Percentiles rank a stretch among this genome's conserved stretches.
These are phyloP conservation scores for Girardinus metallicus DNA, from an alignment of 2,797 vertebrate genomes.

Conservation along the genomic window DNA sequence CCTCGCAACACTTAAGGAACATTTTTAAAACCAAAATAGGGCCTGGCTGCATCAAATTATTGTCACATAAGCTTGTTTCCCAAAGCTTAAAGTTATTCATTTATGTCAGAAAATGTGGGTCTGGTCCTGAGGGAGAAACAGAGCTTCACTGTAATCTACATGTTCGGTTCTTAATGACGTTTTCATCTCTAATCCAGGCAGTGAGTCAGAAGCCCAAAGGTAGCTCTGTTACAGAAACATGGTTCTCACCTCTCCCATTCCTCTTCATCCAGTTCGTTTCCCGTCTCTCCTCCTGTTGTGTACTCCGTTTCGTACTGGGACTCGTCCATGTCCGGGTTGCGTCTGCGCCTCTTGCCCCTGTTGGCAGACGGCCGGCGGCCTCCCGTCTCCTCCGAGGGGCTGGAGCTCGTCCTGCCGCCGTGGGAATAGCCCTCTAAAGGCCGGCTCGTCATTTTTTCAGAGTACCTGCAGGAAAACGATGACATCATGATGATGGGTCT, in stretches of 20 bases:
- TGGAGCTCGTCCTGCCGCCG: slow-evolving; percentile 74
- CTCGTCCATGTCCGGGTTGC: slow-evolving; percentile 85
- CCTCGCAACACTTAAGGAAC: not conserved
- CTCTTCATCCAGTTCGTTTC: slow-evolving; percentile 82
- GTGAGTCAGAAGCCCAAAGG: slow-evolving; percentile 9
- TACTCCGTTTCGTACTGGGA: slow-evolving; percentile 91
- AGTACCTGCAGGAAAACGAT: slow-evolving; percentile 65
- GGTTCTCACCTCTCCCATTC: slow-evolving; percentile 79
- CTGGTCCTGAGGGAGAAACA: slow-evolving; percentile 45
- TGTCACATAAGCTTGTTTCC: slow-evolving; percentile 25
- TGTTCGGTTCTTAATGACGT: slow-evolving; percentile 28
- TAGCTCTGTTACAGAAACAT: not conserved
- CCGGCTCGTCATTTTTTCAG: slow-evolving; percentile 63
- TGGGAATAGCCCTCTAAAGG: slow-evolving; percentile 67
- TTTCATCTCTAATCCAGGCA: slow-evolving; percentile 44
- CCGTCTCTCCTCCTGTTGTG: slow-evolving; percentile 88
- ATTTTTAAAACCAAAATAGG: slow-evolving; percentile 8
- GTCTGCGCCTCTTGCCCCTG: slow-evolving; percentile 77
- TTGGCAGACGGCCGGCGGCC: slow-evolving; percentile 78
- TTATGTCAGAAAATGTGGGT: slow-evolving; percentile 53
- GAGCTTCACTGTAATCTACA: slow-evolving; percentile 41
- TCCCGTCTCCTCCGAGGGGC: slow-evolving; percentile 77
- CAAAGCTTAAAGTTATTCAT: slow-evolving; percentile 33
- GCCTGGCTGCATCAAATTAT: slow-evolving; percentile 1
- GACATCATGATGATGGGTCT: not conserved